Percentiles rank a stretch among this genome's conserved stretches.
phyloP scores from a whole-genome alignment of 2,888 invertebrate species.

The Orchesella flavescens region DNA sequence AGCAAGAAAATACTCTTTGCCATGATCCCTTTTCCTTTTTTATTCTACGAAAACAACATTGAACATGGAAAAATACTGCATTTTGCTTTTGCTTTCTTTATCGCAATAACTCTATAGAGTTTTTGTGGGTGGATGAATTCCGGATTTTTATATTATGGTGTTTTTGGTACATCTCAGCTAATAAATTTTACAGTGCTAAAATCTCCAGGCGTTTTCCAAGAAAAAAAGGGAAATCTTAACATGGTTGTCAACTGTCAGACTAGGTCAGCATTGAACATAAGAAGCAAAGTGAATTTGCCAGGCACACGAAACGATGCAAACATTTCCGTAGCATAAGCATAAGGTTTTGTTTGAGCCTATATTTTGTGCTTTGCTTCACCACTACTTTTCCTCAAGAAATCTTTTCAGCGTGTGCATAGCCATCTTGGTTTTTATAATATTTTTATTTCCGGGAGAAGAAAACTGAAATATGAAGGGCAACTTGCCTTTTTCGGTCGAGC shows the following conservation, averaged over 20 bases:
- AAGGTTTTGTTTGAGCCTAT: too few species aligned
- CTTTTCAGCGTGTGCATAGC: too few species aligned
- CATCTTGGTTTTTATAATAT: not conserved
- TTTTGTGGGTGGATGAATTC: not conserved
- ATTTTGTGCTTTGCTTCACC: not conserved
- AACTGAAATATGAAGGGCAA: not conserved
- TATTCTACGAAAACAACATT: not conserved
- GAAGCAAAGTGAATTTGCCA: too few species aligned
- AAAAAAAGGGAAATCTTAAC: not conserved
- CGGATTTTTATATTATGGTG: not conserved
- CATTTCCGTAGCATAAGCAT: too few species aligned
- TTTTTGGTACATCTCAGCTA: too few species aligned
- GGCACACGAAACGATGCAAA: too few species aligned
- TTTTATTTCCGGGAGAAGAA: not conserved
- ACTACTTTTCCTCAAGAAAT: not conserved
- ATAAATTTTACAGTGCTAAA: too few species aligned
- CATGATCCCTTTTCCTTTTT: not conserved
- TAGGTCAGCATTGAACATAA: not conserved
- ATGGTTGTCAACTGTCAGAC: not conserved
- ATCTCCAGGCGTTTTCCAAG: not conserved
- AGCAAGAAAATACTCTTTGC: slow-evolving; percentile 29
- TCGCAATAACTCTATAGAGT: not conserved
- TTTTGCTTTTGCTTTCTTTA: too few species aligned
- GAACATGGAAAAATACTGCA: not conserved
- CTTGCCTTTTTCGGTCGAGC: slow-evolving; percentile 71